phyloP scores from a whole-genome alignment of 2,888 invertebrate species.

The Spatulosminthurus flaviceps region DNA sequence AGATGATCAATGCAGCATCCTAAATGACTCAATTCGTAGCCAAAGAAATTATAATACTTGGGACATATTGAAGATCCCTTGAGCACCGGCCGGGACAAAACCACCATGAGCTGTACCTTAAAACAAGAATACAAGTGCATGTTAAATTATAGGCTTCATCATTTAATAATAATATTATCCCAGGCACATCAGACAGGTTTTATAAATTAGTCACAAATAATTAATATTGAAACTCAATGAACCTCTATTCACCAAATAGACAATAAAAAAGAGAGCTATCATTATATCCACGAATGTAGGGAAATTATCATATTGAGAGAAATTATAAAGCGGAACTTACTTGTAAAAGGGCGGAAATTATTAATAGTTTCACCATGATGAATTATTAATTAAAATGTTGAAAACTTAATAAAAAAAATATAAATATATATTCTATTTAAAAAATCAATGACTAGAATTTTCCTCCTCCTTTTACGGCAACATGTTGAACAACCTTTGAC shows the following conservation, averaged over 20 bases:
- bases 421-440: too few relatives aligned
- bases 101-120: neutral
- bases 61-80: conserved; percentile 6
- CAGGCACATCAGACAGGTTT: neutral
- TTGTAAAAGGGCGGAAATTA: neutral
- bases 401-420: neutral
- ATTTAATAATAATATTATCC: neutral
- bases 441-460: too few relatives aligned
- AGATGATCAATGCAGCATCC: conserved; percentile 22
- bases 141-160: neutral
- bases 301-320: neutral
- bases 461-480: too few relatives aligned
- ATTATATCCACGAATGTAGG: too few relatives aligned
- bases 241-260: neutral
- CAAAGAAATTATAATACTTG: conserved; percentile 24
- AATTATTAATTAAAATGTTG: neutral
- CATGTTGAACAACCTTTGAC: too few relatives aligned
- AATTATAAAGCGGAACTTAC: neutral
- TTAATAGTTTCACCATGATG: conserved; percentile 1
- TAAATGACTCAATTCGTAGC: neutral
- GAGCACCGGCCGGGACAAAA: neutral
- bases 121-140: neutral
- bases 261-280: neutral
- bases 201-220: neutral
- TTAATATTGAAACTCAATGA: neutral